phyloP scores from a whole-genome alignment of 2,113 vertebrate genomes.

The Origma solitaria region DNA sequence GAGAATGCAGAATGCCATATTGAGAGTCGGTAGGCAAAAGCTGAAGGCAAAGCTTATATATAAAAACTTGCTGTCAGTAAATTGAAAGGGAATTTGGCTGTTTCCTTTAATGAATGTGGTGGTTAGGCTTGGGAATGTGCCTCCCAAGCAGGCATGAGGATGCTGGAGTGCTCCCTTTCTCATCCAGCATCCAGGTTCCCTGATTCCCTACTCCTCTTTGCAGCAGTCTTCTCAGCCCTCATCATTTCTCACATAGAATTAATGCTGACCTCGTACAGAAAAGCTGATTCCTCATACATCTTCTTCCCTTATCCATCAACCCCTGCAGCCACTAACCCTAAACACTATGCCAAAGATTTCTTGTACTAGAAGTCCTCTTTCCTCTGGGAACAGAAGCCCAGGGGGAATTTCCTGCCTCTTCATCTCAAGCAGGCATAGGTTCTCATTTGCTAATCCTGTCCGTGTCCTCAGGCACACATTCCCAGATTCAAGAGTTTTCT shows the following conservation, averaged over 20 bases:
- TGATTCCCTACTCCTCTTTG: neutral
- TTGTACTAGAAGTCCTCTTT: neutral
- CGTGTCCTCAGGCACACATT: neutral
- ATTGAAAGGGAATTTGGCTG: neutral
- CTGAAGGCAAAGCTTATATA: neutral
- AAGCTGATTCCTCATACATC: neutral
- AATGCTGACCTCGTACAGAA: neutral
- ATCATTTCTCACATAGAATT: neutral
- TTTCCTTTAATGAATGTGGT: neutral
- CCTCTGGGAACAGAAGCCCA: neutral
- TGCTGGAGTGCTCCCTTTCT: neutral
- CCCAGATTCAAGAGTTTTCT: neutral
- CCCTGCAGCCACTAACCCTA: neutral
- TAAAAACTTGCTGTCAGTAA: neutral
- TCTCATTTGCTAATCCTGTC: neutral
- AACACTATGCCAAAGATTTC: neutral
- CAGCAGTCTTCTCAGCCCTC: neutral
- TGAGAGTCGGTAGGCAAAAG: neutral
- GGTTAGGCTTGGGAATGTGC: neutral
- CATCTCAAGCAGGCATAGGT: neutral
- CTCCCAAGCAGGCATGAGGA: neutral
- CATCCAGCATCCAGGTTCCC: neutral
- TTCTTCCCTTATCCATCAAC: neutral
- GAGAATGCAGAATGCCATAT: neutral
- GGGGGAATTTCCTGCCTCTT: neutral